Base-by-base conservation (phyloP, 2,113 vertebrate genomes). In the Orientallactaga bullata region DNA sequence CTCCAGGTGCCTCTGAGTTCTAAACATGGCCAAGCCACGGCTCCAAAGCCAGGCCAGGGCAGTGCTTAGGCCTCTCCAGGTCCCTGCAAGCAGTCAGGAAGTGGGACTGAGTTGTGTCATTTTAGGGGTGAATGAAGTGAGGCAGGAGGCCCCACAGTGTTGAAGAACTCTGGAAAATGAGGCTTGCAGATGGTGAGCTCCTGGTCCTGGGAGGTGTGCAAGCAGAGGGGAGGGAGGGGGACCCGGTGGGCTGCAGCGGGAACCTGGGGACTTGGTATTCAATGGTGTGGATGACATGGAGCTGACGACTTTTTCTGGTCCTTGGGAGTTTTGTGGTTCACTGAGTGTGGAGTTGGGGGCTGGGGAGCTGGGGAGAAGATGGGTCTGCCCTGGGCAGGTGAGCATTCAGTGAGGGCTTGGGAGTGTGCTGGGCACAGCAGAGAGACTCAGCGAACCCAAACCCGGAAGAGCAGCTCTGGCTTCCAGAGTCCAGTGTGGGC, bases 401-500 rank as follows among this genome's bases (percentile, higher is more conserved):
- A 93, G 78, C 1, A 0, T 7, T 55, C 11, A 16, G 55, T 55
- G 55, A 55, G 12, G 55, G 55, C 7, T 28, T 71, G 37, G 88
- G 87, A 0, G 17, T 7, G 10, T 10, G 32, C 24, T 39, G 13
- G 47, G 79, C 6, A 1, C 16, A 2, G 1, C 9, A 28, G 0
- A 2, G 37, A 17, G 3, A 2, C 66, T 28, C 16, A 4, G 0
- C 16, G 26, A 86, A 17, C 5, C 21, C 12, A 65, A 35, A 68
- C 23, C 37, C 5, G 69, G 42, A 42, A 55, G 0, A 18, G 86
- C 1, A 5, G 7, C 32, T 28, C 28, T 20, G 10, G 4, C 37
- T 13, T 0, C 35, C 0, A 24, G 63, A 26, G 47, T 2, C 80
- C 17, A n/a, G 26, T 24, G 2, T 0, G 24, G 1, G 1, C 21